Percentiles rank a stretch among this genome's conserved stretches.
Conservation (phyloP, 2,888 invertebrate genomes). For the Drosophila dives region DNA sequence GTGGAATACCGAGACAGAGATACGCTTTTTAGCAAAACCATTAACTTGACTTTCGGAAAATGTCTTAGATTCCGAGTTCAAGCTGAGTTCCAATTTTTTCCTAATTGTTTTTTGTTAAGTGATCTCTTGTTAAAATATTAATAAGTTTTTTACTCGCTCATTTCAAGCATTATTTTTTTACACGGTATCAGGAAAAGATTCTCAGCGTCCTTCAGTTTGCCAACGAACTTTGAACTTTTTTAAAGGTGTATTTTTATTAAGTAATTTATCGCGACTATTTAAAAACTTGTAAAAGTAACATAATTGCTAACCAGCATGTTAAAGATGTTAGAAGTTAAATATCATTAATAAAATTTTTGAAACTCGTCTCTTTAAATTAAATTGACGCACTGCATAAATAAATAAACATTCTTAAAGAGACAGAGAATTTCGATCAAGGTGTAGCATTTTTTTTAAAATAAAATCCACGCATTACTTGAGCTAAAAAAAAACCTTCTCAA, state of each 20-base stretch:
- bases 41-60: constrained; percentile 4
- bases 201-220: neutral
- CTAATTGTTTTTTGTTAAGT: neutral
- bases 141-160: neutral
- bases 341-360: neutral
- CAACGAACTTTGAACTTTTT: neutral
- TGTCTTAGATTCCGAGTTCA: neutral
- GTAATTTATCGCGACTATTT: neutral
- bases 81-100: neutral
- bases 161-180: neutral
- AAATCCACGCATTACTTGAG: constrained; percentile 11
- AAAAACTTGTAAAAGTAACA: neutral
- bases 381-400: neutral
- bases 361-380: neutral
- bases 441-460: neutral
- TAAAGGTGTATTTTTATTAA: neutral
- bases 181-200: neutral
- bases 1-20: constrained; percentile 9
- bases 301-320: neutral
- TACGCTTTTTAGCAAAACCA: constrained; percentile 3
- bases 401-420: neutral
- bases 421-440: neutral
- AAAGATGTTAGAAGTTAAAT: neutral
- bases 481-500: constrained; percentile 17
- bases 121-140: neutral